phyloP scores from a whole-genome alignment of 2,888 invertebrate genomes.

The Hoplodrina ambigua region DNA sequence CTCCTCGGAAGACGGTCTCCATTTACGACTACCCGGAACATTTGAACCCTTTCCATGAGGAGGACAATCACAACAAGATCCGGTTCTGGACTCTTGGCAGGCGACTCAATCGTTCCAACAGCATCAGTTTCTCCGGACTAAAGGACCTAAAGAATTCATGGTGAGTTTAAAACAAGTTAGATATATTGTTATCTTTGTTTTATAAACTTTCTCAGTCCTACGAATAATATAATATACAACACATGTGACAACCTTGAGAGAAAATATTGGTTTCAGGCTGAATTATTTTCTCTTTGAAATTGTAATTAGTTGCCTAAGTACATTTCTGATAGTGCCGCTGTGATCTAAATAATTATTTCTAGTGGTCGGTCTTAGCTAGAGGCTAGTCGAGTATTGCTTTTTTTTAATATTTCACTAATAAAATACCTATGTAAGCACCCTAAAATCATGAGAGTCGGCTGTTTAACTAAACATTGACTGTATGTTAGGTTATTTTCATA shows the following conservation, averaged over 20 bases:
- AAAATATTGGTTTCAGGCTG: constrained; percentile 59
- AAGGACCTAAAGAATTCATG: constrained; percentile 91
- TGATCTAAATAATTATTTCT: constrained; percentile 50
- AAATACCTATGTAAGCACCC: not conserved
- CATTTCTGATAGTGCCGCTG: constrained; percentile 53
- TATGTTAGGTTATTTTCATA: constrained; percentile 15
- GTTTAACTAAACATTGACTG: constrained; percentile 4
- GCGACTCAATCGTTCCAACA: constrained; percentile 89
- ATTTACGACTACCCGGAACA: constrained; percentile 94
- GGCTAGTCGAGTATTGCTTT: constrained; percentile 7
- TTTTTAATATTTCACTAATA: not conserved
- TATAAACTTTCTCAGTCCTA: constrained; percentile 27
- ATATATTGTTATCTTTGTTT: constrained; percentile 21
- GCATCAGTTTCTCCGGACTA: constrained; percentile 91
- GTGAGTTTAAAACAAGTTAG: constrained; percentile 79
- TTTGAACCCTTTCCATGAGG: constrained; percentile 94
- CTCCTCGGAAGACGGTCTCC: constrained; percentile 88
- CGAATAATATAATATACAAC: not conserved
- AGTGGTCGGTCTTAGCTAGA: constrained; percentile 30
- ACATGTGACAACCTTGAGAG: constrained; percentile 56
- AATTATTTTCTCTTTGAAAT: constrained; percentile 65
- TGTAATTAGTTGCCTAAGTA: constrained; percentile 57
- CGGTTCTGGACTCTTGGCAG: constrained; percentile 91
- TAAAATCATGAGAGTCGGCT: constrained; percentile 6
- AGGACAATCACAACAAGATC: constrained; percentile 91